Conservation (phyloP, 1,140 invertebrate genomes). For the Lithobius niger region DNA sequence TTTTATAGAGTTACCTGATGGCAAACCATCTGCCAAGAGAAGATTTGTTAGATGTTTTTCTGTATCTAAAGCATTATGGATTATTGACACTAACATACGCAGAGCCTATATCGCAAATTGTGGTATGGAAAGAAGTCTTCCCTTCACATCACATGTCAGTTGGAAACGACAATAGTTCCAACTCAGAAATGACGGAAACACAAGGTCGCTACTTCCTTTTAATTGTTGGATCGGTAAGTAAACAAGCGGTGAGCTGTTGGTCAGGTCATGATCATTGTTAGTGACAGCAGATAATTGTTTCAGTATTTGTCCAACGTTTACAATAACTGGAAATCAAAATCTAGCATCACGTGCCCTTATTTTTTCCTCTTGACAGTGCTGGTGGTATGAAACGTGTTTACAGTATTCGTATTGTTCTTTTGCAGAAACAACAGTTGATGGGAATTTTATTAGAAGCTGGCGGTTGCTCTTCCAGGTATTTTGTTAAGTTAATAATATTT, state of each 20-base stretch:
- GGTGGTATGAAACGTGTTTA: too few species aligned
- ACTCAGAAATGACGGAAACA: slow-evolving; percentile 24
- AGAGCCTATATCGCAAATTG: slow-evolving; percentile 27
- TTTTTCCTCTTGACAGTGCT: too few species aligned
- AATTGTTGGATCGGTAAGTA: slow-evolving; percentile 33
- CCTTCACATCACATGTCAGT: slow-evolving; percentile 20
- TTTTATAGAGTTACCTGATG: slow-evolving; percentile 29
- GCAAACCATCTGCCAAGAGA: slow-evolving; percentile 27
- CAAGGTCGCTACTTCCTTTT: slow-evolving; percentile 28
- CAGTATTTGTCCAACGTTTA: too few species aligned
- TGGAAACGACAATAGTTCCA: slow-evolving; percentile 16
- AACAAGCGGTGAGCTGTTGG: too few species aligned
- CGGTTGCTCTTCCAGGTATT: slow-evolving; percentile 23
- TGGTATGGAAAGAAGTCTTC: slow-evolving; percentile 32
- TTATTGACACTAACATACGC: slow-evolving; percentile 25
- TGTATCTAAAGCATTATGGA: slow-evolving; percentile 27
- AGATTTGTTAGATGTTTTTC: slow-evolving; percentile 27
- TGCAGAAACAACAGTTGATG: slow-evolving; percentile 28
- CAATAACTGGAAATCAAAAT: too few species aligned
- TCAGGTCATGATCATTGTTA: too few species aligned
- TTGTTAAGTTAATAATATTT: slow-evolving; percentile 5
- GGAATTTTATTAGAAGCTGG: slow-evolving; percentile 28
- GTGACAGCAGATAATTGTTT: too few species aligned
- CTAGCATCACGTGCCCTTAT: too few species aligned
- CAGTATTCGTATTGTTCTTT: too few species aligned